Base-by-base conservation (phyloP, 1,140 invertebrate species). In the Trichonephila inaurata region DNA sequence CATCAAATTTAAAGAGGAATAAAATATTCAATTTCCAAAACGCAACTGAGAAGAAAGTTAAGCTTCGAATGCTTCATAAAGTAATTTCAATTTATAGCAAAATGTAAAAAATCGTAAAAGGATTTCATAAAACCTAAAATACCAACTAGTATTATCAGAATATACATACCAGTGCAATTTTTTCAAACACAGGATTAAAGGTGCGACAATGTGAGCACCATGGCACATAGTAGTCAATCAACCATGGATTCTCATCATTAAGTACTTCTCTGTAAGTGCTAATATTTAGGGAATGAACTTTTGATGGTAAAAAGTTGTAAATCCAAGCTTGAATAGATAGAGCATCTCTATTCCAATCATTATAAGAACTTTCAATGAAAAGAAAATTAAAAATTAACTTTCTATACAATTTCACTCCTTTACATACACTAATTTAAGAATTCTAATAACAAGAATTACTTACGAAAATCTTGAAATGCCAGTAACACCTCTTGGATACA, bases 221-320 rank as follows among this genome's bases (percentile, higher is more conserved):
- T 0, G 97, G 97, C 8, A 97, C 97, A 95, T 97, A 98, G 95
- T 97, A 98, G 95, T 98, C 97, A 19, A 98, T 96, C 19, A 98
- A 94, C 97, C 97, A 97, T 0, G 95, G 97, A 64, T 96, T 95
- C 21, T 66, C 95, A 94, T 95, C 96, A 1, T 95, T 95, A 40
- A 97, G 94, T 28, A 97, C 95, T 24, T 96, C 92, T 21, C 95
- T 95, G 77, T 96, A 96, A 14, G 95, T 95, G 2, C 94, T 94
- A 72, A 95, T 95, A 94, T 95, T 95, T 2, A 97, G 95, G 40
- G 96, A 94, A 66, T 95, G 94, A 14, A 97, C 96, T 93, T 95
- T 95, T 28, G 96, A 96, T 10, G 97, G 97, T 24, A 97, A 94
- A 95, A 97, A 97, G 66, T 96, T 95, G 91, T 96, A 96, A 24